Evolutionary conservation across 2,113 vertebrate genomes (phyloP), one percentile per base, ranked within the genome.

Genomic region (Chrysemys picta): DNA sequence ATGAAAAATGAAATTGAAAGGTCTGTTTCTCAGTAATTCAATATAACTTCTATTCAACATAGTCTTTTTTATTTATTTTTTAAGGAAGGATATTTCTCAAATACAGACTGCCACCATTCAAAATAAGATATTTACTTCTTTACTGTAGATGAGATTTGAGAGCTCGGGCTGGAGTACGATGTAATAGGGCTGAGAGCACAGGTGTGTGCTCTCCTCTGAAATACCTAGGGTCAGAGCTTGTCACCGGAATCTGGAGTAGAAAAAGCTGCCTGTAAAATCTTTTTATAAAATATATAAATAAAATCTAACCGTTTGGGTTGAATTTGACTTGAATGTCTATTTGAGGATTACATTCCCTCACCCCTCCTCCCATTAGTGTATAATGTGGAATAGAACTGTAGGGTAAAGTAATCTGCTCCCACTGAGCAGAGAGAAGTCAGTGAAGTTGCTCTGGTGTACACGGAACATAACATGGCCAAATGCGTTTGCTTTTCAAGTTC

Each of bases 261-360:
- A 10, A 2, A 72, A 16, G 52, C 87, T 87, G 79, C 25, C 10
- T 75, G 9, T 31, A 21, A 17, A 65, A 17, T 35, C 10, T 35
- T 57, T 57, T 65, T 65, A 17, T 2, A 2, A 24, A 62, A 25
- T 52, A 85, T 89, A 82, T 88, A 31, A 59, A 10, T 81, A 79
- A 89, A 83, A 84, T 49, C 59, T 42, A n/a, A 10, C 31, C 27
- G 1, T 88, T 91, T 75, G 42, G 42, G 52, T 35, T 53, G 65
- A 90, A 84, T n/a, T 75, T 82, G 53, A 56, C 80, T n/a, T 47
- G 86, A 84, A 24, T 86, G 35, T 47, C 89, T 93, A 2, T 27
- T 24, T 93, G 35, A 88, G 24, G 3, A n/a, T 80, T 90, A 54
- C 62, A 31, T 22, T 89, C 29, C 29, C 57, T 31, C 25, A 8